phyloP scores from a whole-genome alignment of 1,140 invertebrate genomes.

The Camponotus vicinus region DNA sequence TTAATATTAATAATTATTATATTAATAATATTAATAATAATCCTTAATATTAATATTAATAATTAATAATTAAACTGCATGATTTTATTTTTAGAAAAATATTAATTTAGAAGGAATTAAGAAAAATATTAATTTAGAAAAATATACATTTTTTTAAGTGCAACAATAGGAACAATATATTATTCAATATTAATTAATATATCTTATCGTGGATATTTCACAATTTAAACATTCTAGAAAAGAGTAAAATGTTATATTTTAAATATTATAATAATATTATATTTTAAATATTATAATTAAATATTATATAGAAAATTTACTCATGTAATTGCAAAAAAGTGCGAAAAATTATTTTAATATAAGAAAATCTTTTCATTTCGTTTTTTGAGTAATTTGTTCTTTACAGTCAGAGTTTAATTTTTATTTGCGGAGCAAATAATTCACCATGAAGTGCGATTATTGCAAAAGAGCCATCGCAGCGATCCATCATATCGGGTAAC shows the following conservation, averaged over 20 bases:
- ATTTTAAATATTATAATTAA: neutral
- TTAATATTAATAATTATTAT: slow-evolving; percentile 11
- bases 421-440: slow-evolving; percentile 5
- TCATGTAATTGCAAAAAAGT: neutral
- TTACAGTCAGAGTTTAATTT: neutral
- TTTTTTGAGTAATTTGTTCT: neutral
- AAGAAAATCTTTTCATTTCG: neutral
- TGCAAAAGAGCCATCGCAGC: neutral
- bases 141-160: neutral
- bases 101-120: neutral
- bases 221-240: neutral
- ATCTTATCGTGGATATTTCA: neutral
- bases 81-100: neutral
- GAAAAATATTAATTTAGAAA: too few species aligned
- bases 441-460: neutral
- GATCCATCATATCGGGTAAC: slow-evolving; percentile 16
- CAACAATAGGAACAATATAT: neutral
- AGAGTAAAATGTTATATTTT: neutral
- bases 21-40: too few species aligned
- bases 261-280: neutral
- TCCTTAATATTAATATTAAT: neutral
- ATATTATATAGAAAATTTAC: neutral
- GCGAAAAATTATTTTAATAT: neutral
- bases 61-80: neutral
- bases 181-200: neutral